These are phyloP conservation scores for Argopecten irradians DNA, from an alignment of 1,140 invertebrate species.

Conservation along the genomic window DNA sequence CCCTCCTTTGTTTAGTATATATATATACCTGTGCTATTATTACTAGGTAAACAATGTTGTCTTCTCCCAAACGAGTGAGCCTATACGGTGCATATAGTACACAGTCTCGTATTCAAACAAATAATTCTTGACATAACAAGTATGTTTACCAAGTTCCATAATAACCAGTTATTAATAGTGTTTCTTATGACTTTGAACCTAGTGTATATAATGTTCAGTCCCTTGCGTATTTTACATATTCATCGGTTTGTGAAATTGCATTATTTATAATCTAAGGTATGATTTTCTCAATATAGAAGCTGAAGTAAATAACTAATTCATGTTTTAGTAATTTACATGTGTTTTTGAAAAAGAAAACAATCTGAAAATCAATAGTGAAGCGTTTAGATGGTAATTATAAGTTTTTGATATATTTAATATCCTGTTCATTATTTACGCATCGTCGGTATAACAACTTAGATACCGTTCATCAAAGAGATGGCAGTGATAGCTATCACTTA, in stretches of 20 bases:
- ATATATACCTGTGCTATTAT: no score
- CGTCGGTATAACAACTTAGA: neutral
- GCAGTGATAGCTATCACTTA: neutral
- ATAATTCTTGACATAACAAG: no score
- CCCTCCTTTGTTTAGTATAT: no score
- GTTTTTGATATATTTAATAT: slow-evolving; percentile 3
- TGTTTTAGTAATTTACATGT: slow-evolving; percentile 5
- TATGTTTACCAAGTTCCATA: neutral
- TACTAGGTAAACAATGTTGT: no score
- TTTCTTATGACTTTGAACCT: neutral
- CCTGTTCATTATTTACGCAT: neutral
- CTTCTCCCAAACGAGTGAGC: no score
- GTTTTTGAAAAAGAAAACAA: neutral
- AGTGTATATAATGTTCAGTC: neutral
- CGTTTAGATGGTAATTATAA: neutral
- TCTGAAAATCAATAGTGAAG: neutral
- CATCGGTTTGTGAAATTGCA: neutral
- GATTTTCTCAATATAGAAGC: neutral
- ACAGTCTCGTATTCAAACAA: no score
- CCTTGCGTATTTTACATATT: neutral
- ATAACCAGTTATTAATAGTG: neutral
- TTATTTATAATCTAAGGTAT: neutral
- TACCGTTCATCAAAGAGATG: neutral
- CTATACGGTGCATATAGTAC: no score
- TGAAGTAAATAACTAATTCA: neutral